Evolutionary conservation across 2,888 invertebrate species (phyloP), one percentile per base, ranked within the genome.

Genomic region (Chesias legatella): DNA sequence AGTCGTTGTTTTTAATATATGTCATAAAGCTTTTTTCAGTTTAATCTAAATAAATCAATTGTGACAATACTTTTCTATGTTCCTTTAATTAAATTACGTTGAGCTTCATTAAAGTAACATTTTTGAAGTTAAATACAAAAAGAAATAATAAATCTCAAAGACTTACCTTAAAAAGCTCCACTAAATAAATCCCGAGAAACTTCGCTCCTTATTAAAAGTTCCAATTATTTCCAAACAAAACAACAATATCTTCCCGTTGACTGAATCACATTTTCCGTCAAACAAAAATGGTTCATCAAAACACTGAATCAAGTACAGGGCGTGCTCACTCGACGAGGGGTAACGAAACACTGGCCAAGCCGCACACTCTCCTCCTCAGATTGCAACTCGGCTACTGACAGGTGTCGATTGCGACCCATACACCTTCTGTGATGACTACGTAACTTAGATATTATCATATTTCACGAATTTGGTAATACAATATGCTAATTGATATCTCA

Each of bases 261-360:
- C 75, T 77, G 83, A 83, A 82, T 81, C 83, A 85, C 85, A 85
- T 85, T 85, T 85, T 85, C 77, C 73, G 56, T 69, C 58, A 57
- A 67, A 69, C 68, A 81, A 84, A 84, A 83, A 85, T 84, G 83
- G 81, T 79, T 80, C 84, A 80, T 79, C 74, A 58, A 60, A 54
- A 52, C 56, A 58, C 55, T 33, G 43, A 56, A 33, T 53, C 36
- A 31, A 39, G 34, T 29, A 38, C 30, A 51, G 58, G 55, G 45
- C 54, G 54, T 54, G 42, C 37, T 48, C 34, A 32, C 48, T 36
- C 53, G 21, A 7, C 43, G 48, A 27, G 37, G 41, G 38, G 33
- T 32, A 48, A 51, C 44, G 34, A 34, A 30, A 30, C 17, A 63
- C 63, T 63, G 59, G 2, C 13, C 3, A 17, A 39, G 6, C 30